Percentiles rank a stretch among this genome's conserved stretches.
Conservation (phyloP, 2,113 vertebrate genomes). For the Calypte anna region DNA sequence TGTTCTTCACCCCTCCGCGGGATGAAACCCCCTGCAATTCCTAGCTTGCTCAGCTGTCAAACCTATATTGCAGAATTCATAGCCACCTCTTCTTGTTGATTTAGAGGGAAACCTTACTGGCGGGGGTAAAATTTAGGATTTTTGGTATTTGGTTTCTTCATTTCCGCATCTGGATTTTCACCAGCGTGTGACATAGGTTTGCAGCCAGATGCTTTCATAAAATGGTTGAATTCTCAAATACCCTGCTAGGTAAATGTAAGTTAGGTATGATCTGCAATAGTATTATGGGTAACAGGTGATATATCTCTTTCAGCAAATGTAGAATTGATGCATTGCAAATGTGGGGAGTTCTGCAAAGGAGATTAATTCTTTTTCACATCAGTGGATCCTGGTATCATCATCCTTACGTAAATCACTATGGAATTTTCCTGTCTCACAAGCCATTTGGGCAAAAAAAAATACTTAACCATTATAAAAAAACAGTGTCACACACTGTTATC, state of each 20-base stretch:
- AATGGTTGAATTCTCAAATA: slow-evolving; percentile 48
- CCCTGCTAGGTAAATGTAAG: background rate
- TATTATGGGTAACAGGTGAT: slow-evolving; percentile 28
- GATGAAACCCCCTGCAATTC: background rate
- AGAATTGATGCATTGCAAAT: background rate
- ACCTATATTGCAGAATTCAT: background rate
- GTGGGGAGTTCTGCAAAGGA: background rate
- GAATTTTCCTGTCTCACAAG: background rate
- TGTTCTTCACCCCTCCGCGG: background rate
- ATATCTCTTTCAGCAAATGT: background rate
- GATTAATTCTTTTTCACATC: background rate
- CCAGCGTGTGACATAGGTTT: background rate
- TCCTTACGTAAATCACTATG: background rate
- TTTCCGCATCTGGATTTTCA: background rate
- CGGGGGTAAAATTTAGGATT: background rate
- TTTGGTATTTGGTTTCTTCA: background rate
- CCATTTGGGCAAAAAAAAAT: background rate
- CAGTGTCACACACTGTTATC: background rate
- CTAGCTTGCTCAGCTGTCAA: background rate
- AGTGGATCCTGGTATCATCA: background rate
- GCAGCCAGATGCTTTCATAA: slow-evolving; percentile 40
- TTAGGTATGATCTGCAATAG: background rate
- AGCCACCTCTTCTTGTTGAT: background rate
- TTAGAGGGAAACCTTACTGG: background rate
- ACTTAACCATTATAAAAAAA: background rate